phyloP scores from a whole-genome alignment of 2,113 vertebrate species.

The Grammomys dolichurus region DNA sequence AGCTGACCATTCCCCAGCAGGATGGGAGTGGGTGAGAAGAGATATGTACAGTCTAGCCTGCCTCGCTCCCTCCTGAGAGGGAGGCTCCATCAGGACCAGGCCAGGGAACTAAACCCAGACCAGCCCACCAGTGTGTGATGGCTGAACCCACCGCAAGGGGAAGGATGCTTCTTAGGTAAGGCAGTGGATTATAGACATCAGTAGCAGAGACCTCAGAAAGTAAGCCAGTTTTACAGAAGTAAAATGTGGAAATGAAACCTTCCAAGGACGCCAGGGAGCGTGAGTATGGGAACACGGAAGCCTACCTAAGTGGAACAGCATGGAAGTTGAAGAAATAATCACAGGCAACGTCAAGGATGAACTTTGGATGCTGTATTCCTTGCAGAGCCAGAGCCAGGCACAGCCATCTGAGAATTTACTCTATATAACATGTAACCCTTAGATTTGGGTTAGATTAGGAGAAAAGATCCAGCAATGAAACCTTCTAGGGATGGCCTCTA shows the following conservation, averaged over 20 bases:
- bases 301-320: rapidly evolving
- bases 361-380: neutral
- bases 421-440: neutral
- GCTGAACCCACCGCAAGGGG: neutral
- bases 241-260: neutral
- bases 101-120: neutral
- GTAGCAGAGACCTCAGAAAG: neutral
- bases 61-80: neutral
- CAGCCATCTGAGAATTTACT: neutral
- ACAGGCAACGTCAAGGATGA: no score
- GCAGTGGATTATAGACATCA: neutral
- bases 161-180: neutral
- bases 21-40: neutral
- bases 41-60: neutral
- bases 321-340: rapidly evolving
- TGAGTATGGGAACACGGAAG: no score
- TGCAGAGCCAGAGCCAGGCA: no score
- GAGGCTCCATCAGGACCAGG: neutral
- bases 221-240: neutral
- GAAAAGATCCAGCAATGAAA: neutral
- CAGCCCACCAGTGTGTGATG: neutral
- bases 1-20: no score
- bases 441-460: neutral
- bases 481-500: neutral
- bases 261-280: neutral